Percentiles rank a stretch among this genome's conserved stretches.
Evolutionary conservation across 2,888 invertebrate species (phyloP).

Genomic region (Hipparchia semele): DNA sequence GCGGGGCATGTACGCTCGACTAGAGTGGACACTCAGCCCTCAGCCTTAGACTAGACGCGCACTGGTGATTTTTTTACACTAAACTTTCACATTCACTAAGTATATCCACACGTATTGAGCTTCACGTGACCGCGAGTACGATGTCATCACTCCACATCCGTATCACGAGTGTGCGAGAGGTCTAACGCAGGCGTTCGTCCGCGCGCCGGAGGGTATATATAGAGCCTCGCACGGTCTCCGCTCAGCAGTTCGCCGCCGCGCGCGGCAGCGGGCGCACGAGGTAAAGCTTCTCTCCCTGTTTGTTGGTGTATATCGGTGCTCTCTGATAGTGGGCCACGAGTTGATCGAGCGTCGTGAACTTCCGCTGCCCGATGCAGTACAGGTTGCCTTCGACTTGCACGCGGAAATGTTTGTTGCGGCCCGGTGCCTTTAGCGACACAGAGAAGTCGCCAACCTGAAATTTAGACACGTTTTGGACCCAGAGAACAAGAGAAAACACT

Average conservation of each 20-base stretch:
- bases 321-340: conserved; percentile 99
- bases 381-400: conserved; percentile 97
- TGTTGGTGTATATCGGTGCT: conserved; percentile 99
- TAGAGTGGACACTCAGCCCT: background rate
- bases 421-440: conserved; percentile 98
- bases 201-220: conserved; percentile 21
- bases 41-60: conserved; percentile 25
- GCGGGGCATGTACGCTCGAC: background rate
- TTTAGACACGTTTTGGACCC: too few species aligned
- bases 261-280: conserved; percentile 95
- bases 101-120: conserved; percentile 15
- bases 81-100: conserved; percentile 17
- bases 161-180: conserved; percentile 20
- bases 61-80: conserved; percentile 22
- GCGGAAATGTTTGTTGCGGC: conserved; percentile 99
- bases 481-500: too few species aligned
- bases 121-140: background rate
- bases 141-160: conserved; percentile 6
- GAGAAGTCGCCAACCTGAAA: conserved; percentile 98
- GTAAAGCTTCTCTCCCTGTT: conserved; percentile 98
- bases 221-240: conserved; percentile 29
- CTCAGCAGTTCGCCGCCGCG: conserved; percentile 61
- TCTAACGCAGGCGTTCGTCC: conserved; percentile 18
- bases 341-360: conserved; percentile 97
- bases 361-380: conserved; percentile 99